Evolutionary conservation across 2,888 invertebrate genomes (phyloP).

Genomic region (Leptinotarsa peninsularis): DNA sequence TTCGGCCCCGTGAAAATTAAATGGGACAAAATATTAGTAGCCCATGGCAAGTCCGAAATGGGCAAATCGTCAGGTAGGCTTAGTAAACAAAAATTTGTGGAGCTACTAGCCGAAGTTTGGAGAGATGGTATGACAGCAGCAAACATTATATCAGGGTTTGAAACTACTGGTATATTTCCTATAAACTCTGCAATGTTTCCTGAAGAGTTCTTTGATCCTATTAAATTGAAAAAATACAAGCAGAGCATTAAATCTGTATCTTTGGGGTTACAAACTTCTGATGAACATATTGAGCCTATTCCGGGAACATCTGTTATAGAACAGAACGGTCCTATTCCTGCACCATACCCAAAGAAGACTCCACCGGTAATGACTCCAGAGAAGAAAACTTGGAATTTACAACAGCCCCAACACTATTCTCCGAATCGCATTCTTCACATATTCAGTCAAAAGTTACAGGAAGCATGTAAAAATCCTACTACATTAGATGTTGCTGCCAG

Average conservation of each 20-base stretch:
- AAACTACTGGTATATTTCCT: constrained; percentile 23
- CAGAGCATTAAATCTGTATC: constrained; percentile 15
- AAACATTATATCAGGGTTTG: constrained; percentile 5
- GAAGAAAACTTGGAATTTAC: not conserved
- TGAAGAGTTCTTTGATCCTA: constrained; percentile 26
- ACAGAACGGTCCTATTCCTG: constrained; percentile 1
- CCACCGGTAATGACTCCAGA: constrained; percentile 6
- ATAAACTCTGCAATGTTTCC: constrained; percentile 21
- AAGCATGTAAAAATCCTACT: not conserved
- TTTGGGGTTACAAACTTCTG: constrained; percentile 2
- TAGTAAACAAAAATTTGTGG: constrained; percentile 22
- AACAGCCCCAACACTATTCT: not conserved
- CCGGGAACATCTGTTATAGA: not conserved
- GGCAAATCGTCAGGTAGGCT: no score
- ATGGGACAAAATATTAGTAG: constrained; percentile 45
- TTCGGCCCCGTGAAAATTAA: constrained; percentile 40
- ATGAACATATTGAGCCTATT: not conserved
- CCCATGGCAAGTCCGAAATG: no score
- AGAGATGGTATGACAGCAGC: not conserved
- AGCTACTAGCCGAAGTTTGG: constrained; percentile 12
- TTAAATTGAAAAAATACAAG: constrained; percentile 16
- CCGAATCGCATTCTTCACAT: not conserved
- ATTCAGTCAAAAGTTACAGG: not conserved
- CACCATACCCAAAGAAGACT: not conserved
- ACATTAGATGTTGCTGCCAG: not conserved